A percentile compares a stretch with the other conserved stretches of the same genome.
phyloP scores from a whole-genome alignment of 2,888 invertebrate genomes.

The Strigamia maritima region DNA sequence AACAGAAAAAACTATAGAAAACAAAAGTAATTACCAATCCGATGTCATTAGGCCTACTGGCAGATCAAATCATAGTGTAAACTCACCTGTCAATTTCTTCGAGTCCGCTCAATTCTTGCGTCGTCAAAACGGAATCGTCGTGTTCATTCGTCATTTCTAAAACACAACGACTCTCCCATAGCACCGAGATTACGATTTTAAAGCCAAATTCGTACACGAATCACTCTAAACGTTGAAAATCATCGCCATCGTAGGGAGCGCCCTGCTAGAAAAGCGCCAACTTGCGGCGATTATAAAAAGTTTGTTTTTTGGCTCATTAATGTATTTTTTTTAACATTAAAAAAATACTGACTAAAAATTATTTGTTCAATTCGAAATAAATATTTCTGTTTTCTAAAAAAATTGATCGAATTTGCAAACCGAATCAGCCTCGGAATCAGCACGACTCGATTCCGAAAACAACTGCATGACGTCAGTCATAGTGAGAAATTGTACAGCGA shows the following conservation, averaged over 20 bases:
- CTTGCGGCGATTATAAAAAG: background rate
- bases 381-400: no score
- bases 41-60: background rate
- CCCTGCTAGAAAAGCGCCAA: constrained; percentile 11
- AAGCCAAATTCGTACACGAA: constrained; percentile 21
- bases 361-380: no score
- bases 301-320: background rate
- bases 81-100: constrained; percentile 83
- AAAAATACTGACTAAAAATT: background rate
- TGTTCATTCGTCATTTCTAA: constrained; percentile 41
- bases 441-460: no score
- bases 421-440: no score
- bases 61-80: background rate
- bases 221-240: constrained; percentile 24
- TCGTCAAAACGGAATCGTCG: constrained; percentile 58
- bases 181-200: constrained; percentile 22
- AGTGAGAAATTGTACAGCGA: background rate
- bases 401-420: no score
- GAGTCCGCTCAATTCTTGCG: constrained; percentile 78
- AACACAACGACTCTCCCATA: constrained; percentile 19
- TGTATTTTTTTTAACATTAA: background rate
- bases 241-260: constrained; percentile 19
- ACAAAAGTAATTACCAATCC: constrained; percentile 19
- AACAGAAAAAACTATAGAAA: constrained; percentile 20
- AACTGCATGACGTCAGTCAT: background rate